Base-by-base conservation (phyloP, 2,888 invertebrate species). In the Nomada fucata region DNA sequence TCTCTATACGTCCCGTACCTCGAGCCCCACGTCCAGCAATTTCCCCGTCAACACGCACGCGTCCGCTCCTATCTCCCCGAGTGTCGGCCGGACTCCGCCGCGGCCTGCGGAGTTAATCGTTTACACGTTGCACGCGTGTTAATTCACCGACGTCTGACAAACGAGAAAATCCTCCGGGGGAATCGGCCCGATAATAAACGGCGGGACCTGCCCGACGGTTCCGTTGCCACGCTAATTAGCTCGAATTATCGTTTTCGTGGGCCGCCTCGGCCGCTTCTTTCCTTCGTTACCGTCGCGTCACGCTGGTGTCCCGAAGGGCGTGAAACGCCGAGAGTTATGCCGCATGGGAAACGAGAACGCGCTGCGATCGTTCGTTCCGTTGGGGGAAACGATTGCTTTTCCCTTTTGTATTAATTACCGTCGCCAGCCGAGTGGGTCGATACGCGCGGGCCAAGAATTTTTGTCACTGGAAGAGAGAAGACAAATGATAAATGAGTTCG, bases 51-150 rank as follows among this genome's bases (percentile, higher is more conserved):
- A 47, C 47, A 47, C 47, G 47, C 47, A 47, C 47, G 47, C 47
- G 15, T 47, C 47, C 10, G 47, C n/a, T 2, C 26, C 20, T 18
- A 18, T 11, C 53, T n/a, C 52, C 13, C 52, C 52, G 11, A 65
- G 26, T 18, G 36, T 36, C 36, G 36, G 36, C 9, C 15, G 57
- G 57, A 26, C 20, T 53, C 53, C 53, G 3, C 23, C 23, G 9
- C 1, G 29, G 53, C 55, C 70, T 57, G 23, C 20, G 72, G 81
- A 86, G 85, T 85, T 85, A 85, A 86, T 84, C 87, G 87, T 76
- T 80, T 76, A 69, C 86, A 76, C 81, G 82, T 70, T 83, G 88
- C 85, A 78, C 86, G 84, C 86, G 64, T 23, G 89, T 89, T 88
- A 84, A 89, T 89, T 87, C 87, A 85, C 78, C 81, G 81, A 44